Base-by-base conservation (phyloP, 2,888 invertebrate species). In the Alloplasta piceator region DNA sequence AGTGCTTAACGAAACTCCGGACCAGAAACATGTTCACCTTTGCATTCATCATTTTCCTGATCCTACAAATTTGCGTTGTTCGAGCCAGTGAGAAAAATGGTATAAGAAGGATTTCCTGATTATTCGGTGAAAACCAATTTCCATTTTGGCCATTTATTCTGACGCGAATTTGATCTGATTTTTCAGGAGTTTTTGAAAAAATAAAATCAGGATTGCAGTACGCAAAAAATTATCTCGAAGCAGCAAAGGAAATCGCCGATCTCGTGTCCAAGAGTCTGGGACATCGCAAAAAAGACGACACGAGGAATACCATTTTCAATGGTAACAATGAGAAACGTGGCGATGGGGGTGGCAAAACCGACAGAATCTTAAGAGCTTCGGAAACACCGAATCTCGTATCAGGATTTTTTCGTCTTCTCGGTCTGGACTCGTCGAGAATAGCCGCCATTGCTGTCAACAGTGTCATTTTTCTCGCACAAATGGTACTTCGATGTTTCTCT, bases 361-460 rank as follows among this genome's bases (percentile, higher is more conserved):
- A 72, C 10, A 66, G 78, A 10, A 75, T 80, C 3, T 52, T 73
- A 6, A 85, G 82, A 26, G 56, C 70, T 1, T 73, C 84, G 2
- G 73, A 79, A 7, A 72, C 46, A 46, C 77, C 86, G 2, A 87
- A 91, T 79, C 85, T 93, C n/a, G 90, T 93, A 80, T 92, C 93
- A 1, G 93, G 93, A 10, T 93, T 96, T 85, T 94, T 97, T 82
- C 93, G 95, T 61, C 92, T 97, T 73, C 93, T 97, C 84, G 97
- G 97, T 16, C 93, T 97, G 68, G 96, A 97, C 90, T 94, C 95
- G 0, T 94, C 94, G 74, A 96, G 96, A 92, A 94, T 97, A 80
- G 96, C 96, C 41, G 97, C 97, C 0, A 95, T 97, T 52, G 96
- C 97, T 10, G 94, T 97, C 12, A 97, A 97, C 90, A 96, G 96